A percentile compares a stretch with the other conserved stretches of the same genome.
Conservation (phyloP, 2,113 vertebrate species). For the Passer domesticus region DNA sequence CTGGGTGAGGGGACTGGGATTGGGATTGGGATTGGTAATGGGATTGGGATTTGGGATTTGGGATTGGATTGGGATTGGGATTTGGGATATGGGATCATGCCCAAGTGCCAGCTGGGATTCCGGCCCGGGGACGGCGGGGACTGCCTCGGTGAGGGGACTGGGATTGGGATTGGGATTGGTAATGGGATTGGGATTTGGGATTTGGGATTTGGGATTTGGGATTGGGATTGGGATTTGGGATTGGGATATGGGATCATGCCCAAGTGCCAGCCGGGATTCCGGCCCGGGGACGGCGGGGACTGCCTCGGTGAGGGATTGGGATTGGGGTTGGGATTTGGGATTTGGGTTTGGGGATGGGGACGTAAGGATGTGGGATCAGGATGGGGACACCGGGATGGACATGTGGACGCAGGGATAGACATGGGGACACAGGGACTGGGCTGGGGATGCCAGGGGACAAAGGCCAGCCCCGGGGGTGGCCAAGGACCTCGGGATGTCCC, state of each 20-base stretch:
- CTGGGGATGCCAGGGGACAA: too few relatives aligned
- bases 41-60: too few relatives aligned
- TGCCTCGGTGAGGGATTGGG: too few relatives aligned
- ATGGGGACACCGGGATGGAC: not conserved
- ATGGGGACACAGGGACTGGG: not conserved
- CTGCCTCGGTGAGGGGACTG: constrained; percentile 74
- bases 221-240: too few relatives aligned
- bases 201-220: too few relatives aligned
- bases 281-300: too few relatives aligned
- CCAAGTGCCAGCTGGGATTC: constrained; percentile 80
- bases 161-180: not conserved
- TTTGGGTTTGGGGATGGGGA: too few relatives aligned
- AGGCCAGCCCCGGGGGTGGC: too few relatives aligned
- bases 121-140: constrained; percentile 11
- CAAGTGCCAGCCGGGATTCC: too few relatives aligned
- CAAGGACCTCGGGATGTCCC: not conserved
- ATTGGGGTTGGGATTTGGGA: too few relatives aligned
- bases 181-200: not conserved
- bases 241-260: too few relatives aligned
- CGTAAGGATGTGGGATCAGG: not conserved
- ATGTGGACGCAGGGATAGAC: not conserved
- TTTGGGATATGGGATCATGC: not conserved
- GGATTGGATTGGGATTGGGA: too few relatives aligned
- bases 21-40: not conserved
- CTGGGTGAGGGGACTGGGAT: constrained; percentile 63